Evolutionary conservation across 2,113 vertebrate genomes (phyloP).

Genomic region (Leucopsar rothschildi): DNA sequence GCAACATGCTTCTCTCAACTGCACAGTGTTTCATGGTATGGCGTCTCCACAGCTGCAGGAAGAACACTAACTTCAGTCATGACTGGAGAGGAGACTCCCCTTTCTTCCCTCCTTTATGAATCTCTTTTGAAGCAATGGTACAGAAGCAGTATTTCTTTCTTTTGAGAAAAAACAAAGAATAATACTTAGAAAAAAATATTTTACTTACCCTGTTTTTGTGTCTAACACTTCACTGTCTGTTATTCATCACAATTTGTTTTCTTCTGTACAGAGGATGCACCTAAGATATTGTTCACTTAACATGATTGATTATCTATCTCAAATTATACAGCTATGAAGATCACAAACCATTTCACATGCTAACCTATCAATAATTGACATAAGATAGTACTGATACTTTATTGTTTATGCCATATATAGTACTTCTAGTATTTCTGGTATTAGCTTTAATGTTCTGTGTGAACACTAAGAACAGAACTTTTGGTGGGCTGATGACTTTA

Average conservation of each 20-base stretch:
- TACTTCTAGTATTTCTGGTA: background rate
- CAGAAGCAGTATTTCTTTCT: accelerated
- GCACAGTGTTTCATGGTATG: background rate
- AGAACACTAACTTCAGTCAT: background rate
- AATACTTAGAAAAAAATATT: background rate
- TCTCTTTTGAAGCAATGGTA: background rate
- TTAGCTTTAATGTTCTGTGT: background rate
- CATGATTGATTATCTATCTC: background rate
- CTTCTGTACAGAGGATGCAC: background rate
- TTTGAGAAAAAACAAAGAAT: background rate
- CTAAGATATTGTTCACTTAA: background rate
- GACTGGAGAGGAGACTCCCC: background rate
- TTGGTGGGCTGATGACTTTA: background rate
- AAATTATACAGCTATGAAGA: background rate
- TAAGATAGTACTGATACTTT: background rate
- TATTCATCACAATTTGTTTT: background rate
- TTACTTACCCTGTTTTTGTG: background rate
- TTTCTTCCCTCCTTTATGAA: background rate
- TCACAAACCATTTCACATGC: background rate
- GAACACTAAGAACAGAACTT: background rate
- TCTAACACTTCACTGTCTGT: background rate
- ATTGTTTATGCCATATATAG: background rate
- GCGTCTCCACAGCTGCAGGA: background rate
- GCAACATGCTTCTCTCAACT: background rate
- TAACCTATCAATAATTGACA: background rate